Evolutionary conservation across 2,113 vertebrate genomes (phyloP), one percentile per base, ranked within the genome.

Genomic region (Ceyx margarethae): DNA sequence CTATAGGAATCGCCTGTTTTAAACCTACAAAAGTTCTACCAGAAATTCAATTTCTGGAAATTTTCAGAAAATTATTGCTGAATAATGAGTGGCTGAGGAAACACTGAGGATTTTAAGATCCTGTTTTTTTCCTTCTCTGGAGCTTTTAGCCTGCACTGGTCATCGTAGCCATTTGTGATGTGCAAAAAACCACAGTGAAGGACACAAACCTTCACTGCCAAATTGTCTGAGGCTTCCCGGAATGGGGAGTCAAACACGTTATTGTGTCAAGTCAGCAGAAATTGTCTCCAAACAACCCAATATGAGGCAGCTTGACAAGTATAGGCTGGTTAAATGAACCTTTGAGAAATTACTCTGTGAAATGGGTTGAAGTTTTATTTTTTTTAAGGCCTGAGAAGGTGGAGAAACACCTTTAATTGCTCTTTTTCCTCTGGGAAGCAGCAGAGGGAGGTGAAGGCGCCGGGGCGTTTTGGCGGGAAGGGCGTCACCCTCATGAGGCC

Each of bases 321-420:
- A 21, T 0, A 0, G 9, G 13, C 37, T 20, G 3, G 4, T 35
- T 4, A 3, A 2, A 1, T 31, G 18, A 62, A 21, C 3, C 14
- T 40, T n/a, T 12, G 29, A 68, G 12, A 19, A 67, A 60, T 11
- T 51, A 6, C 4, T 31, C 20, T 58, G 42, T 8, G 17, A 33
- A 64, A 79, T 21, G 16, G 12, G 1, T 12, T 53, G 48, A 28
- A 5, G 26, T 68, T 54, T 42, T 13, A 72, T 14, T 11, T 4
- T 22, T 68, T 57, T n/a, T 31, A 53, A 3, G 3, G 6, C 42
- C 35, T 25, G 21, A 40, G 54, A 6, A 20, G 25, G 2, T 9
- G 33, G 9, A 37, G 19, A 25, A 6, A 14, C 8, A 22, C 0
- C 3, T 66, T 53, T n/a, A 3, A 31, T 6, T 2, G 6, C 28